Evolutionary conservation across 2,888 invertebrate genomes (phyloP).

Genomic region (Aethes cnicana): DNA sequence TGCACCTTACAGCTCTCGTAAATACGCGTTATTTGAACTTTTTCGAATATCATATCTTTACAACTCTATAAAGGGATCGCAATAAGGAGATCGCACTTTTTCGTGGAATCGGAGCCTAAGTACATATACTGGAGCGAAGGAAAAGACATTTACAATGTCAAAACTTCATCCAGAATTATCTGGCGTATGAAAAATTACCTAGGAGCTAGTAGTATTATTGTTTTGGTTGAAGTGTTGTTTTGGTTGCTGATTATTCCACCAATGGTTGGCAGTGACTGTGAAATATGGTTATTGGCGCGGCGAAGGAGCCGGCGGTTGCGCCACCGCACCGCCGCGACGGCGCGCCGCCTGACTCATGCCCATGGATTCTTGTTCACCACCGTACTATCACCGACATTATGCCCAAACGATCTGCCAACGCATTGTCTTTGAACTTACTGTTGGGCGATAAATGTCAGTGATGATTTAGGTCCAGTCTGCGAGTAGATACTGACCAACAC

Average conservation of each 20-base stretch:
- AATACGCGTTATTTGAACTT: no score
- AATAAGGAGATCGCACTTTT: no score
- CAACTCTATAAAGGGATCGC: no score
- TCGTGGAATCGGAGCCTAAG: no score
- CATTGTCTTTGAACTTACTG: slow-evolving; percentile 78
- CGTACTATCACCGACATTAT: slow-evolving; percentile 68
- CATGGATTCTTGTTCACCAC: slow-evolving; percentile 67
- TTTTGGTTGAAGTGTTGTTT: not conserved
- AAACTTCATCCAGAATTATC: no score
- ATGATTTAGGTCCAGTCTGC: slow-evolving; percentile 58
- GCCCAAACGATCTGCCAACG: slow-evolving; percentile 77
- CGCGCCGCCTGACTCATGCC: slow-evolving; percentile 68
- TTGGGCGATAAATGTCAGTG: slow-evolving; percentile 67
- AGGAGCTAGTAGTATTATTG: no score
- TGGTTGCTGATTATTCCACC: slow-evolving; percentile 18
- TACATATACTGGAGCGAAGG: no score
- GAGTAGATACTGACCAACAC: slow-evolving; percentile 44
- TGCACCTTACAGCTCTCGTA: no score
- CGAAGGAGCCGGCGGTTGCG: slow-evolving; percentile 28
- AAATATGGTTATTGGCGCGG: slow-evolving; percentile 31
- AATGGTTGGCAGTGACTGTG: slow-evolving; percentile 27
- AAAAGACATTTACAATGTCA: no score
- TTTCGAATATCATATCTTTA: no score
- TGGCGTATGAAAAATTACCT: no score
- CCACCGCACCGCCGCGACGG: slow-evolving; percentile 39